Evolutionary conservation across 53 echinoderm and acorn worm species (phyloP), one percentile per base, ranked within the genome.

Genomic region (Glandiceps talaboti): DNA sequence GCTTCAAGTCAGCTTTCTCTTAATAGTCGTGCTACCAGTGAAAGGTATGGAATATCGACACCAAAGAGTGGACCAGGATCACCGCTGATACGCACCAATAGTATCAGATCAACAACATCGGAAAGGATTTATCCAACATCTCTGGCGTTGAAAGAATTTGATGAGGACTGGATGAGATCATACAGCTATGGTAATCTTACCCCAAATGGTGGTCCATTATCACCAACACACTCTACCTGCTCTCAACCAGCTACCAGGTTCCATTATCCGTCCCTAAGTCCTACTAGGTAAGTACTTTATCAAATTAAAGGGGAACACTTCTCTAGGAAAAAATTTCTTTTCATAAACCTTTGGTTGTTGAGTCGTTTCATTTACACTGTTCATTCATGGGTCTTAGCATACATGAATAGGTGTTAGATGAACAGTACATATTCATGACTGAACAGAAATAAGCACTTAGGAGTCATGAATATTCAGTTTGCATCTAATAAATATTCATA

Each of bases 1-100:
- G 94, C 82, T 79, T 94, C 92, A 31, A 94, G 94, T 74, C 88
- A 94, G 10, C 80, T 94, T 78, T 91, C 91, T 14, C 83, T 99
- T 27, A 91, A 91, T 6, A 99, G 99, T 73, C 94, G 90, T 30
- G 94, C 99, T 1, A 91, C 94, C 26, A 99, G 99, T 74, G 99
- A 99, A 75, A 86, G 90, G 30, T 91, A 91, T 32, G 94, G 94
- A 14, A 79, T 94, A 31, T 87, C 99, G 26, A 88, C 90, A 29
- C 81, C 89, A 28, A 32, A 33, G 0, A 86, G 88, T 0, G 77
- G 86, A 14, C 79, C 85, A 27, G 77, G 78, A 28, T 80, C 89
- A 10, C 85, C 87, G 0, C 88, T 92, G 14, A 81, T 86, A 29
- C 89, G 92, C 28, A 90, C 86, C 76, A 89, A 89, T 73, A 93